Base-by-base conservation (phyloP, 1,140 invertebrate genomes). In the Danaus plexippus region DNA sequence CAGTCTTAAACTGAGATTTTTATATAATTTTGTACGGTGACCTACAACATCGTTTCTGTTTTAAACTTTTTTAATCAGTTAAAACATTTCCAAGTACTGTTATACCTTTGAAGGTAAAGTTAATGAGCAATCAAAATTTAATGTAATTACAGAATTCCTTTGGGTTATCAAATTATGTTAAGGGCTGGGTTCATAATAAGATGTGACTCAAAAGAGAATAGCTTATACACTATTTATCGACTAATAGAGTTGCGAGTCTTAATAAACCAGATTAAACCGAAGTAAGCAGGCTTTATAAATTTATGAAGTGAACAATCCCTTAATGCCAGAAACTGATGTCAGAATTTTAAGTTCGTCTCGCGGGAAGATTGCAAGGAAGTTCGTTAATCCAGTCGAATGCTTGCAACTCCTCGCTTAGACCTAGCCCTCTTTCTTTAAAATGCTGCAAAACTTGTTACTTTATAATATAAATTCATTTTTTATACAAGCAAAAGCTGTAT, bases 301-400 rank as follows among this genome's bases (percentile, higher is more conserved):
- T 80, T 78, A 78, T 80, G 74, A 71, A 77, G 66, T 61, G 72
- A 70, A 77, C 66, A 66, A 68, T 73, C 68, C 64, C 69, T 80
- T 81, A 80, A 82, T 78, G 73, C 75, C 66, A 63, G 58, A 77
- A 80, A 80, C 77, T 79, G 75, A 80, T 83, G 78, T 81, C 71
- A 80, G 80, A 82, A 79, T 85, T 85, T 85, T 80, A 85, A 82
- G 76, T 82, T 79, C 59, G 67, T 69, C 67, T 74, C 66, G 68
- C 66, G 64, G 69, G 68, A 77, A 74, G 77, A 72, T 75, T 77
- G 66, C 61, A 57, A 69, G 68, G 67, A 77, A 84, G 75, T 80
- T 83, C 51, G 59, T 78, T 83, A 83, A 83, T 79, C 80, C 77
- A 66, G 60, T 69, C 61, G 64, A 74, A 74, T 73, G 69, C 66